phyloP scores from a whole-genome alignment of 2,797 vertebrate genomes.

The Pristis pectinata region DNA sequence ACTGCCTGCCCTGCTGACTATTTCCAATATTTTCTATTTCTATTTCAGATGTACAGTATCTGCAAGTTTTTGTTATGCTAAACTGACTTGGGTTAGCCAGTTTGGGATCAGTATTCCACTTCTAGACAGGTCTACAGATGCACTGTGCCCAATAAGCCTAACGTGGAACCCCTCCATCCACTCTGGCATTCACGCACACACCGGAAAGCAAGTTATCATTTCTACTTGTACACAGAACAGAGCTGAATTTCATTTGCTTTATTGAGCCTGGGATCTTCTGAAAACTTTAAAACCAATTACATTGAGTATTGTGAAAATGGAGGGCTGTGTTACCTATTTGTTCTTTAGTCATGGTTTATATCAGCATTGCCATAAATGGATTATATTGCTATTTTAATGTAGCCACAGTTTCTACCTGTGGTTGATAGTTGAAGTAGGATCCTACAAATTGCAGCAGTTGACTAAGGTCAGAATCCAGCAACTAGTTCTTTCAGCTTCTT shows the following conservation, averaged over 20 bases:
- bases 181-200: too few species aligned
- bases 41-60: too few species aligned
- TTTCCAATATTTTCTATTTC: too few species aligned
- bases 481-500: not conserved
- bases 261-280: not conserved
- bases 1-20: too few species aligned
- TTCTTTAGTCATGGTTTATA: not conserved
- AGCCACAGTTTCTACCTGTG: not conserved
- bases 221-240: not conserved
- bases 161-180: too few species aligned
- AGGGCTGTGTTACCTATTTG: not conserved
- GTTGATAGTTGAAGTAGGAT: not conserved
- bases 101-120: not conserved
- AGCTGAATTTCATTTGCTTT: not conserved
- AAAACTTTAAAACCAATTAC: not conserved
- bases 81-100: too few species aligned
- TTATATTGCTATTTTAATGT: not conserved
- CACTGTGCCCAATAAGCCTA: not conserved
- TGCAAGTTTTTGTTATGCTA: too few species aligned
- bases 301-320: not conserved
- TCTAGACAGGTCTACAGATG: too few species aligned
- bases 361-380: not conserved
- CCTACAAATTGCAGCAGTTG: not conserved
- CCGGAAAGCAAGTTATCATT: not conserved
- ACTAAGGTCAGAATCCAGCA: not conserved